Conservation (phyloP, 2,888 invertebrate species). For the Epinotia bilunana region DNA sequence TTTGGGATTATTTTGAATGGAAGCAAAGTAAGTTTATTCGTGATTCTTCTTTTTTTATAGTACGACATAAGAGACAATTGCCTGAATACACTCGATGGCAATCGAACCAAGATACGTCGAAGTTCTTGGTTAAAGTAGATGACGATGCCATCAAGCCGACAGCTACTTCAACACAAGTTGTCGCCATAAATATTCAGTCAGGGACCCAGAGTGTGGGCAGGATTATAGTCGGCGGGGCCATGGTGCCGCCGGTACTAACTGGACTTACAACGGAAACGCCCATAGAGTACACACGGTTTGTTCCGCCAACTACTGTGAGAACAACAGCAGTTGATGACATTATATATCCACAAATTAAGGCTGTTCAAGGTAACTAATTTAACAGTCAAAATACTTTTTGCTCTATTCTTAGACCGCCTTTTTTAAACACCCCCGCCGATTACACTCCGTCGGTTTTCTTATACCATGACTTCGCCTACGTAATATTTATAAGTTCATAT, state of each 20-base stretch:
- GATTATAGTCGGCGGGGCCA: conserved; percentile 71
- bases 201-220: conserved; percentile 60
- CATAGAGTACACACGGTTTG: conserved; percentile 70
- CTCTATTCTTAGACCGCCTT: neutral
- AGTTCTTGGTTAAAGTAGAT: conserved; percentile 78
- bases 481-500: no score
- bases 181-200: conserved; percentile 71
- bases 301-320: conserved; percentile 62
- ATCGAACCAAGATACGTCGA: conserved; percentile 62
- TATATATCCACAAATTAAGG: conserved; percentile 35
- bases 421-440: no score
- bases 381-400: neutral
- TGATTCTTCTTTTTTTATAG: conserved; percentile 52
- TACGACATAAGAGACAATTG: conserved; percentile 68
- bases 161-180: conserved; percentile 59
- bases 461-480: no score
- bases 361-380: conserved; percentile 7
- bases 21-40: neutral
- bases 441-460: no score
- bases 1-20: neutral
- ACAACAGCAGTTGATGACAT: conserved; percentile 49
- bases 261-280: conserved; percentile 48
- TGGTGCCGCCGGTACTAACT: conserved; percentile 56
- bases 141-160: conserved; percentile 66
- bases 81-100: conserved; percentile 76